Base-by-base conservation (phyloP, 53 echinoderm and acorn worm species). In the Holothuria leucospilota region DNA sequence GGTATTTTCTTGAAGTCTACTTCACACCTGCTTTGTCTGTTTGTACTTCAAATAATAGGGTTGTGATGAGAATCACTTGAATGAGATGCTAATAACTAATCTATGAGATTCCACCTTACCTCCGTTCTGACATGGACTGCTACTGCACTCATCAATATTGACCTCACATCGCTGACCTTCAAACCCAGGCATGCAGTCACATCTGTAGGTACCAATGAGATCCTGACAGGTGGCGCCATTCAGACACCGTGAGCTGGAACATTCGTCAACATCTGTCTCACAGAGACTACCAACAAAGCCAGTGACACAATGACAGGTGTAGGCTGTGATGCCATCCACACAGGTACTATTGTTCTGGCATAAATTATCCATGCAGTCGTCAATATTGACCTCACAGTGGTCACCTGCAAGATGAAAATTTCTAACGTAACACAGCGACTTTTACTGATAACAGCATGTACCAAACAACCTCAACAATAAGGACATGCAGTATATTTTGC, bases 151-250 rank as follows among this genome's bases (percentile, higher is more conserved):
- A 14, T 75, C 82, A 9, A 65, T 93, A 71, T 93, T 63, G 8
- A 84, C 64, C 18, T 93, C 87, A 28, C 93, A 93, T 11, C 26
- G 59, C 34, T 20, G 51, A 10, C 93, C 93, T 39, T 29, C 29
- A 59, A 82, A 90, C 2, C 93, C 93, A 2, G 87, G 84, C 13
- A 46, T 9, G 38, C 93, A 93, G 18, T 13, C 53, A 69, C 93
- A 93, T 13, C 59, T 8, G 58, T 84, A 93, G 23, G 83, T 84
- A 30, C 84, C 78, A 63, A 84, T 38, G 15, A 69, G 20, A 51
- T 93, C 93, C 23, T 82, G 61, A 68, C 93, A 93, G 0, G 87
- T 78, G 0, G 85, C 93, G 1, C 87, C 90, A 39, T 93, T 86
- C 61, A 74, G 60, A 68, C 93, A 93, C 0, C 90, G 93, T 29